phyloP scores from a whole-genome alignment of 2,888 invertebrate species.

The Stenodera caucasica region DNA sequence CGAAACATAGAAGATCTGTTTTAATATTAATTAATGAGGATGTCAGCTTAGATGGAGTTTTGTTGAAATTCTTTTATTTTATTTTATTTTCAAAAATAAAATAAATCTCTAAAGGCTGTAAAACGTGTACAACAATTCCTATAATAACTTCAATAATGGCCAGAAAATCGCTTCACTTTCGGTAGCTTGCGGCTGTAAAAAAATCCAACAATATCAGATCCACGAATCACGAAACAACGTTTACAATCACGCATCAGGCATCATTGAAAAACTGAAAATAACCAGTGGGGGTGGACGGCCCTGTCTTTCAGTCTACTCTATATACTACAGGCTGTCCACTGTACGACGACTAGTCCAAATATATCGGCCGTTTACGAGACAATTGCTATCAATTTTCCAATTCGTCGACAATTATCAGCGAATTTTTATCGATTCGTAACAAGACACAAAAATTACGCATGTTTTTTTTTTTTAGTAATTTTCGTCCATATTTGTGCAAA shows the following conservation, averaged over 20 bases:
- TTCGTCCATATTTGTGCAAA: too few species aligned
- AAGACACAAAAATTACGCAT: too few species aligned
- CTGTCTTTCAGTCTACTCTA: not conserved
- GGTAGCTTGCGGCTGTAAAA: conserved; percentile 39
- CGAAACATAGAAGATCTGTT: not conserved
- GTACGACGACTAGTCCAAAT: too few species aligned
- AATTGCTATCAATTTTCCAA: too few species aligned
- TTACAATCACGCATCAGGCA: conserved; percentile 39
- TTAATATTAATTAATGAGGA: conserved; percentile 4
- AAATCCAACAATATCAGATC: conserved; percentile 36
- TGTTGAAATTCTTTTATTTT: too few species aligned
- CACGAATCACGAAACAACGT: conserved; percentile 42
- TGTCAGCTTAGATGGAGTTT: not conserved
- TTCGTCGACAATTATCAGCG: too few species aligned
- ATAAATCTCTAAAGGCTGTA: not conserved
- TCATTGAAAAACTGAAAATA: conserved; percentile 21
- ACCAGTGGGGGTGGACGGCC: conserved; percentile 30
- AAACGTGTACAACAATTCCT: not conserved
- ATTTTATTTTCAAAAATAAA: too few species aligned
- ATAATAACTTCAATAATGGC: conserved; percentile 25
- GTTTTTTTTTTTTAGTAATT: too few species aligned
- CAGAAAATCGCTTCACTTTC: conserved; percentile 35
- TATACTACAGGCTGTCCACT: too few species aligned
- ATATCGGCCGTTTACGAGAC: too few species aligned
- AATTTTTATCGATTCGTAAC: too few species aligned